Percentiles rank a stretch among this genome's conserved stretches.
These are phyloP conservation scores for Notoglanidium macrostoma DNA, from an alignment of 2,797 vertebrate species.

Conservation along the genomic window DNA sequence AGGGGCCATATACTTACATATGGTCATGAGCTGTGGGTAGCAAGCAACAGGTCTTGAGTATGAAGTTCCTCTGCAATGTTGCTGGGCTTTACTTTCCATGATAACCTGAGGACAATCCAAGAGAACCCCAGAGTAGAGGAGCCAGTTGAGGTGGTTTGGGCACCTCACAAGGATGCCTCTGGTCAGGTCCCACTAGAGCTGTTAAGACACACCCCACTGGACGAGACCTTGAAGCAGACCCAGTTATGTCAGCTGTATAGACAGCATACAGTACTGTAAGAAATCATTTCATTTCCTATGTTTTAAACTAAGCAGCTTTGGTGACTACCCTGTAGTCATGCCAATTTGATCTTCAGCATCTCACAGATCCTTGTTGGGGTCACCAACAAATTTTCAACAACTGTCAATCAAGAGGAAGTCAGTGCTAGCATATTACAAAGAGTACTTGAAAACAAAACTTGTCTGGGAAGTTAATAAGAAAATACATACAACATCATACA, in stretches of 20 bases:
- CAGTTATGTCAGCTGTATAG: neutral
- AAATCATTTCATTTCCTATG: neutral
- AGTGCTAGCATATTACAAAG: neutral
- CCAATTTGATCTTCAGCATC: neutral
- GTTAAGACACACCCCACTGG: neutral
- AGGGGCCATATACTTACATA: neutral
- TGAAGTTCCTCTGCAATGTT: neutral
- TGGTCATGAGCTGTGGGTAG: neutral
- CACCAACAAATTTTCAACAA: neutral
- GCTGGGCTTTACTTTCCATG: neutral
- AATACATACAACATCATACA: neutral
- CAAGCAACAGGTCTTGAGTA: neutral
- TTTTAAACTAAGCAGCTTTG: neutral
- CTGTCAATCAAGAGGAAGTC: neutral
- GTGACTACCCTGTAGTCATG: neutral
- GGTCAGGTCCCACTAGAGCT: neutral
- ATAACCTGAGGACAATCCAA: neutral
- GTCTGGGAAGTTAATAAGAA: neutral
- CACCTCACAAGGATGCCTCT: neutral
- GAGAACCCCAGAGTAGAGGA: neutral
- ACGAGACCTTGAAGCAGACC: neutral
- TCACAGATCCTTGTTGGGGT: neutral
- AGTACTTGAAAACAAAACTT: neutral
- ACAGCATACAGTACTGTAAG: neutral
- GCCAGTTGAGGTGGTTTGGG: neutral